These are phyloP conservation scores for Proterorhinus semilunaris DNA, from an alignment of 2,113 vertebrate species.

Conservation along the genomic window DNA sequence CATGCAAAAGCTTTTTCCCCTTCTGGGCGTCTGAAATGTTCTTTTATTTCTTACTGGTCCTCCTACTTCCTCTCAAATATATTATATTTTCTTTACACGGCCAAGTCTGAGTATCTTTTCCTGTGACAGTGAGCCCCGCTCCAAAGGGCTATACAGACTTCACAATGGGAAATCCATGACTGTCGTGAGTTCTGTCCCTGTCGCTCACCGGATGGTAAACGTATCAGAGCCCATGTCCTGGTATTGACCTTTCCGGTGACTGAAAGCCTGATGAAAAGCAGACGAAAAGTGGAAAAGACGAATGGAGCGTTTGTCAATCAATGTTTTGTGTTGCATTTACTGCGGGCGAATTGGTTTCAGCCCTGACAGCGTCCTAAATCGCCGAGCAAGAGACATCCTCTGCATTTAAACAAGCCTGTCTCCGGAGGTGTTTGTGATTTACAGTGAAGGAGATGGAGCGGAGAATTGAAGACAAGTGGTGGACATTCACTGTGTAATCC, in stretches of 20 bases:
- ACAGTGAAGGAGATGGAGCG: background rate
- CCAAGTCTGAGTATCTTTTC: background rate
- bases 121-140: background rate
- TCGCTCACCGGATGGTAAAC: background rate
- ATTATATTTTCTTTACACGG: too few species aligned
- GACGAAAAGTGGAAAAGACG: background rate
- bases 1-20: too few species aligned
- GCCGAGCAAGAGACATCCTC: background rate
- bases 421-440: background rate
- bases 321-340: slow-evolving; percentile 3
- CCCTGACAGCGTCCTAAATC: background rate
- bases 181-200: background rate
- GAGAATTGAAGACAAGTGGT: background rate
- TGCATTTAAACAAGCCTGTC: background rate
- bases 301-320: slow-evolving; percentile 2
- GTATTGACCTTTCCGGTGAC: background rate
- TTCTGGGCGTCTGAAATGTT: too few species aligned
- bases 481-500: background rate
- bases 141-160: background rate
- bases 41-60: too few species aligned
- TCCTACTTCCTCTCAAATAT: too few species aligned
- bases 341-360: slow-evolving; percentile 1
- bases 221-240: background rate
- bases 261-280: slow-evolving; percentile 1
- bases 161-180: background rate